A percentile compares a stretch with the other conserved stretches of the same genome.
phyloP scores from a whole-genome alignment of 2,113 vertebrate genomes.

The Chunga burmeisteri region DNA sequence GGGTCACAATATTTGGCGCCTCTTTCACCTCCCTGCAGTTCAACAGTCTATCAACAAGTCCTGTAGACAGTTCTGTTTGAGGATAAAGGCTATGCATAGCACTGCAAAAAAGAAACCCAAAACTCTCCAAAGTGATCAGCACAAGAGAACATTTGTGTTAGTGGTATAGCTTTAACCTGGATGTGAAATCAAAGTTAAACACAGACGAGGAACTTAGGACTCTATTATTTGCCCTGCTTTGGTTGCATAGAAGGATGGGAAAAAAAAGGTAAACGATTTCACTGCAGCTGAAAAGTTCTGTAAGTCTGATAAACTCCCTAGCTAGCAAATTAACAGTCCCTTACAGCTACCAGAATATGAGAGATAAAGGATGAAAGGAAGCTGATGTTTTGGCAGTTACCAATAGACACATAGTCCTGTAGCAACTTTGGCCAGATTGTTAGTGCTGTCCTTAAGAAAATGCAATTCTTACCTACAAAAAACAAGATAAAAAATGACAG shows the following conservation, averaged over 20 bases:
- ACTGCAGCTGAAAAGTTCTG: not conserved
- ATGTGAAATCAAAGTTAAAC: not conserved
- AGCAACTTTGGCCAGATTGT: not conserved
- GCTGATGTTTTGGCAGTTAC: not conserved
- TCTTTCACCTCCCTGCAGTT: conserved; percentile 94
- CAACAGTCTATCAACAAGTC: conserved; percentile 88
- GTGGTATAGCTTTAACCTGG: not conserved
- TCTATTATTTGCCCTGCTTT: not conserved
- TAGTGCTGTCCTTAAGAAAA: not conserved
- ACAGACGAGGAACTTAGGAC: not conserved
- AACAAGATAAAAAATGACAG: not conserved
- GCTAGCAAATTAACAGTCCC: not conserved
- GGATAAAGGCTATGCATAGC: conserved; percentile 73
- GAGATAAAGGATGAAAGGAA: not conserved
- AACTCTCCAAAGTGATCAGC: conserved; percentile 11
- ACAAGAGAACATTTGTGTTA: not conserved
- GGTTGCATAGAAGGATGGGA: not conserved
- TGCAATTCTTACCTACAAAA: not conserved
- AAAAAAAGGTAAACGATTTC: not conserved
- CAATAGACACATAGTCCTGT: not conserved
- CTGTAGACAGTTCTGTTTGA: conserved; percentile 77
- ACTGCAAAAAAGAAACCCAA: conserved; percentile 60
- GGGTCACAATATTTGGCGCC: conserved; percentile 89
- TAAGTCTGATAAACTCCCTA: not conserved
- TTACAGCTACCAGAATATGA: not conserved